These are phyloP conservation scores for Halichondria panicea DNA, from an alignment of 37 sponge, comb jelly and placozoan genomes.

Conservation along the genomic window DNA sequence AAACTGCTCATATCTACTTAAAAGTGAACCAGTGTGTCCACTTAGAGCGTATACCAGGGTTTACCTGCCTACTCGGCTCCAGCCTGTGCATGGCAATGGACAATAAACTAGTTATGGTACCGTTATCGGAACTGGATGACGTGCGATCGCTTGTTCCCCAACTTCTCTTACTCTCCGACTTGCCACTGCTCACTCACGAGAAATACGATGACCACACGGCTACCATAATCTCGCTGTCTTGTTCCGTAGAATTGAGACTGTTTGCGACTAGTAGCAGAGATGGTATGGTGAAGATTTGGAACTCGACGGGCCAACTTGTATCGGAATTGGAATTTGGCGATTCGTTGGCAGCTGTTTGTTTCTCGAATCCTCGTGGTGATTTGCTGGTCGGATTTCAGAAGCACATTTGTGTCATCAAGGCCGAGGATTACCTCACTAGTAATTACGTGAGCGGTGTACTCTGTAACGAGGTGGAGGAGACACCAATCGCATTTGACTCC, in stretches of 20 bases:
- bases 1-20: neutral
- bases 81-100: slow-evolving; percentile 34
- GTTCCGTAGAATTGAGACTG: slow-evolving; percentile 10
- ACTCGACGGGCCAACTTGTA: slow-evolving; percentile 35
- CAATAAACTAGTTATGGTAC: slow-evolving; percentile 10
- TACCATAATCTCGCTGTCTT: slow-evolving; percentile 20
- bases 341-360: slow-evolving; percentile 28
- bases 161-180: neutral
- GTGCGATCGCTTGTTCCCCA: neutral
- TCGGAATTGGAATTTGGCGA: slow-evolving; percentile 55
- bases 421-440: slow-evolving; percentile 24
- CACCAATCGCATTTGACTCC: slow-evolving; percentile 31
- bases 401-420: slow-evolving; percentile 27
- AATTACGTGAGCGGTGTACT: neutral
- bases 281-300: slow-evolving; percentile 70
- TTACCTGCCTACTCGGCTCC: slow-evolving; percentile 3
- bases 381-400: slow-evolving; percentile 55
- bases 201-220: slow-evolving; percentile 50
- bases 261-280: slow-evolving; percentile 51
- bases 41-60: slow-evolving; percentile 5
- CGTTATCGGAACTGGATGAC: neutral
- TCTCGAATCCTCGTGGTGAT: slow-evolving; percentile 22
- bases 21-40: neutral
- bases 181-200: slow-evolving; percentile 39
- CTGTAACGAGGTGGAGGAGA: slow-evolving; percentile 3